phyloP scores from a whole-genome alignment of 2,113 vertebrate species.

The Colinus virginianus region DNA sequence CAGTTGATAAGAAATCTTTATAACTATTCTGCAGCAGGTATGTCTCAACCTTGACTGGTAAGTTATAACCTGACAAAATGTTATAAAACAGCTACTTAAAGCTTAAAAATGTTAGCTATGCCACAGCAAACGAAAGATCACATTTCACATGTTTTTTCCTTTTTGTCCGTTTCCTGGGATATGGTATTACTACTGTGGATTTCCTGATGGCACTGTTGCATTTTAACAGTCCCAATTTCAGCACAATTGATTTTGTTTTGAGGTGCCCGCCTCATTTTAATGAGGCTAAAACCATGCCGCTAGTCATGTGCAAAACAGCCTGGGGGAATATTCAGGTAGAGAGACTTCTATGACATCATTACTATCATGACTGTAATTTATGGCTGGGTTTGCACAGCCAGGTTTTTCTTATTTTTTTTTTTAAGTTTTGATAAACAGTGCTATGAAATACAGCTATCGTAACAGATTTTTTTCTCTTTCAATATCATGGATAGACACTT shows the following conservation, averaged over 20 bases:
- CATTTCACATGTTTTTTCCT: background rate
- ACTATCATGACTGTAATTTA: slow-evolving; percentile 10
- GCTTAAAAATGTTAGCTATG: slow-evolving; percentile 19
- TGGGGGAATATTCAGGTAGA: background rate
- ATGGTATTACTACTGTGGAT: background rate
- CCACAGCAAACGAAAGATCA: background rate
- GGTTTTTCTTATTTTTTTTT: slow-evolving; percentile 1
- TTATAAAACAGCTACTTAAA: background rate
- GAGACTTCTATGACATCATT: background rate
- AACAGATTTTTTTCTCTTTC: background rate
- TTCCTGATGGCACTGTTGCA: slow-evolving; percentile 42
- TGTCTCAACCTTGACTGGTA: background rate
- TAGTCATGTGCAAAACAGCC: slow-evolving; percentile 41
- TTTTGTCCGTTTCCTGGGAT: slow-evolving; percentile 3
- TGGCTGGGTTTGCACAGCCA: slow-evolving; percentile 2
- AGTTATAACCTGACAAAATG: background rate
- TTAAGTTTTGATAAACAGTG: slow-evolving; percentile 12
- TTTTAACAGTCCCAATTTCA: slow-evolving; percentile 63
- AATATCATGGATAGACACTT: background rate
- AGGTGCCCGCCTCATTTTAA: slow-evolving; percentile 55
- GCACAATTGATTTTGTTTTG: slow-evolving; percentile 57
- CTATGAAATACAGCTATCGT: background rate
- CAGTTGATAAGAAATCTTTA: background rate
- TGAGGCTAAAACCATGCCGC: slow-evolving; percentile 16
- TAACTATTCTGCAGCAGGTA: background rate